These are phyloP conservation scores for Chrysemys picta DNA, from an alignment of 2,113 vertebrate genomes.

Conservation along the genomic window DNA sequence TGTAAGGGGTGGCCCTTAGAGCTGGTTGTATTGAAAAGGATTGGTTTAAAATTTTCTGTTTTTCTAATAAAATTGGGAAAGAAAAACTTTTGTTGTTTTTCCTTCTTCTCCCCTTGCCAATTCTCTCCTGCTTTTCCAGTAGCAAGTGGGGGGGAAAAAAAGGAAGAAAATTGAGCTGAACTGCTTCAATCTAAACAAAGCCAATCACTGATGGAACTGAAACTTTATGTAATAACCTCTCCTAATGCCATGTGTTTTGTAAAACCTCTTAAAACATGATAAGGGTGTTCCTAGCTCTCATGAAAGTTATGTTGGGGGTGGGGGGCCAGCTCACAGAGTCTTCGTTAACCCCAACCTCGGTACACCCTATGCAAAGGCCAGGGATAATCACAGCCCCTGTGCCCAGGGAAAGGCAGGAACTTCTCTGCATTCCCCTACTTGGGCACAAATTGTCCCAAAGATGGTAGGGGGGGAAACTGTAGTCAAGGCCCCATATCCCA, in stretches of 20 bases:
- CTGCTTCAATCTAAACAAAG: not conserved
- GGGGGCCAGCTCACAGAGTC: not conserved
- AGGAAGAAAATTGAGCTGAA: not conserved
- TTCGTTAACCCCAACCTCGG: constrained; percentile 28
- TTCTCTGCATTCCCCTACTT: not conserved
- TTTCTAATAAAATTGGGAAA: not conserved
- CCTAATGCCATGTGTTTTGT: not conserved
- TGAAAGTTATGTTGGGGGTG: not conserved
- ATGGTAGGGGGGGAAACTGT: not conserved
- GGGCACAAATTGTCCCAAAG: not conserved
- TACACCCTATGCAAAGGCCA: constrained; percentile 20
- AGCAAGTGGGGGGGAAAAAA: not conserved
- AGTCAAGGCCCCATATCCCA: not conserved
- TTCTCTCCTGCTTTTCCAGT: not conserved
- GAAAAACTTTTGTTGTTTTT: not conserved
- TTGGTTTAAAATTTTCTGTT: not conserved
- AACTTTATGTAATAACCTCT: not conserved
- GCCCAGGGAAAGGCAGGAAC: not conserved
- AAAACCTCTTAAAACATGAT: not conserved
- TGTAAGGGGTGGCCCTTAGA: not conserved
- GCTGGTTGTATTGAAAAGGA: not conserved
- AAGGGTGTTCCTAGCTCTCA: not conserved
- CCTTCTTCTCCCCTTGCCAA: not conserved
- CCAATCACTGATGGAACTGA: not conserved
- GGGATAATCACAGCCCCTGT: constrained; percentile 32